Conservation (phyloP, 2,113 vertebrate genomes). For the Sphaerodactylus townsendi region DNA sequence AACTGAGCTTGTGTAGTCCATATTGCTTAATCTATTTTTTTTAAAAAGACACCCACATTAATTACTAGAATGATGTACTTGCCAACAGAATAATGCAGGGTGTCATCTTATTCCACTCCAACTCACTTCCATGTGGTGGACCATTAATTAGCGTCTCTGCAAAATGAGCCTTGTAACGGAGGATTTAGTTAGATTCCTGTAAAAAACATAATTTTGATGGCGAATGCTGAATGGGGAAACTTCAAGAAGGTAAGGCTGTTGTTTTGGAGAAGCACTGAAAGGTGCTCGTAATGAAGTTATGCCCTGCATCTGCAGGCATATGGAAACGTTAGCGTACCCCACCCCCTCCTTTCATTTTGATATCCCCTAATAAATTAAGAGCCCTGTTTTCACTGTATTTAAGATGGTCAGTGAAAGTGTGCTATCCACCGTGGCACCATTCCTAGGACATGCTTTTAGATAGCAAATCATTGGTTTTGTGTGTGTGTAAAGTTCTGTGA, state of each 20-base stretch:
- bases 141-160: conserved; percentile 45
- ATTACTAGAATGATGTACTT: conserved; percentile 54
- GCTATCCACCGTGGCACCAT: not conserved
- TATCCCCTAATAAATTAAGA: not conserved
- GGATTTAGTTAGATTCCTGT: conserved; percentile 43
- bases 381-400: not conserved
- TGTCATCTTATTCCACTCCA: conserved; percentile 26
- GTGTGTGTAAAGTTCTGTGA: too few species aligned
- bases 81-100: conserved; percentile 53
- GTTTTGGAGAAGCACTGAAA: not conserved
- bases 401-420: not conserved
- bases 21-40: conserved; percentile 66
- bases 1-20: conserved; percentile 63
- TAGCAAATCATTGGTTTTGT: not conserved
- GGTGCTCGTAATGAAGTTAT: not conserved
- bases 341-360: not conserved
- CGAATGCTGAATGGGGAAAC: not conserved
- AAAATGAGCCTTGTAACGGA: conserved; percentile 50
- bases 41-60: conserved; percentile 59
- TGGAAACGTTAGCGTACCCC: not conserved
- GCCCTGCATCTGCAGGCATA: not conserved
- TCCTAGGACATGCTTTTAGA: not conserved
- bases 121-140: not conserved
- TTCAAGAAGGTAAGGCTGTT: conserved; percentile 1
- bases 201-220: conserved; percentile 33